A percentile compares a stretch with the other conserved stretches of the same genome.
These are phyloP conservation scores for Ornithoptera priamus DNA, from an alignment of 2,888 invertebrate species.

Conservation along the genomic window DNA sequence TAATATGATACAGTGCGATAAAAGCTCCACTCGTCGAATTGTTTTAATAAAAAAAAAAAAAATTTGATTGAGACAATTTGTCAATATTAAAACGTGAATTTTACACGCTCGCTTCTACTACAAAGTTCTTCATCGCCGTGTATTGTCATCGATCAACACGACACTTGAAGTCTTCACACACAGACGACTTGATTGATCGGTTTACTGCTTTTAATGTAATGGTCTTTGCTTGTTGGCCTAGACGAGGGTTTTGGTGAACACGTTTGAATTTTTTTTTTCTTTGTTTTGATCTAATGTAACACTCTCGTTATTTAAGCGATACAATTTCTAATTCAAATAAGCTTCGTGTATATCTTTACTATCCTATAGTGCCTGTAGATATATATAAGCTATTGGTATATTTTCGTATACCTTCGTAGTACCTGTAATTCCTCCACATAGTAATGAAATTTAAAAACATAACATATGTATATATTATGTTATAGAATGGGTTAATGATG, in stretches of 20 bases:
- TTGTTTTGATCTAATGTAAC: background rate
- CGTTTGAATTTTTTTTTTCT: background rate
- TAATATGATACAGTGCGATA: background rate
- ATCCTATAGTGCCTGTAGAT: background rate
- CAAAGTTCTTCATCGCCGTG: constrained; percentile 16
- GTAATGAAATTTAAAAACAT: too few species aligned
- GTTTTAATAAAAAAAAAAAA: background rate
- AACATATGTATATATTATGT: too few species aligned
- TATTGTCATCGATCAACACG: constrained; percentile 26
- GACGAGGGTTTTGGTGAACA: constrained; percentile 13
- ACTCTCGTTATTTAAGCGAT: background rate
- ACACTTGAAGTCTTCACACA: constrained; percentile 24
- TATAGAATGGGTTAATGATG: too few species aligned
- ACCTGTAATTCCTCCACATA: background rate
- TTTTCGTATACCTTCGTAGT: background rate
- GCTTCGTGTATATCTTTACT: background rate
- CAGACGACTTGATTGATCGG: constrained; percentile 25
- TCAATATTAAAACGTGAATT: background rate
- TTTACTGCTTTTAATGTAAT: constrained; percentile 28
- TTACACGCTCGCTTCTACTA: background rate
- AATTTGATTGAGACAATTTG: background rate
- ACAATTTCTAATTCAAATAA: background rate
- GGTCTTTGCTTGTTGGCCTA: constrained; percentile 24
- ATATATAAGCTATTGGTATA: background rate
- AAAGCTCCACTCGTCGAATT: background rate